These are phyloP conservation scores for Trypoxylus dichotomus DNA, from an alignment of 1,140 invertebrate genomes.

Conservation along the genomic window DNA sequence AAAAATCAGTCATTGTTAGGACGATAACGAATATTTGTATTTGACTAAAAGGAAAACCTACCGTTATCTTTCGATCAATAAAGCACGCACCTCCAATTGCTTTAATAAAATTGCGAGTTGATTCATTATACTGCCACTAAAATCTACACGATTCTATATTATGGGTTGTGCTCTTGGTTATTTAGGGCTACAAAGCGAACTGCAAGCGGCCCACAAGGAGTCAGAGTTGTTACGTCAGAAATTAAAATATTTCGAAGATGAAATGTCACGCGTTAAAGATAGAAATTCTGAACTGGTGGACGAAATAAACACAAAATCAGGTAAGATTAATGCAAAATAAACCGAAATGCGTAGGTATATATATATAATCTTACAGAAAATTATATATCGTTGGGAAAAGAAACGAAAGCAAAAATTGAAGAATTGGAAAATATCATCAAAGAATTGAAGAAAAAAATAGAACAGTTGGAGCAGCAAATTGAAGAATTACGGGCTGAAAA, in stretches of 20 bases:
- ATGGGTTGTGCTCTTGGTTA: conserved; percentile 11
- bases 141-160: not conserved
- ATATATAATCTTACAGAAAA: conserved; percentile 37
- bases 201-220: conserved; percentile 60
- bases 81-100: not conserved
- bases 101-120: not conserved
- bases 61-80: not conserved
- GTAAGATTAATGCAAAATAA: conserved; percentile 42
- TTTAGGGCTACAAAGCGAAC: conserved; percentile 60
- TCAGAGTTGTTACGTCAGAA: conserved; percentile 58
- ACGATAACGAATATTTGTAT: too few species aligned
- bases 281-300: conserved; percentile 57
- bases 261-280: conserved; percentile 56
- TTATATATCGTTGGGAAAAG: conserved; percentile 43
- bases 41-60: too few species aligned
- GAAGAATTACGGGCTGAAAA: conserved; percentile 53
- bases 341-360: too few species aligned
- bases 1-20: too few species aligned
- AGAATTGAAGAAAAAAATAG: conserved; percentile 57
- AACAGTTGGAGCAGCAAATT: conserved; percentile 55
- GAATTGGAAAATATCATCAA: conserved; percentile 56
- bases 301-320: conserved; percentile 57
- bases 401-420: conserved; percentile 49
- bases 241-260: conserved; percentile 59
- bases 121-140: not conserved